Evolutionary conservation across 2,113 vertebrate species (phyloP), one percentile per base, ranked within the genome.

Genomic region (Cavia aperea): DNA sequence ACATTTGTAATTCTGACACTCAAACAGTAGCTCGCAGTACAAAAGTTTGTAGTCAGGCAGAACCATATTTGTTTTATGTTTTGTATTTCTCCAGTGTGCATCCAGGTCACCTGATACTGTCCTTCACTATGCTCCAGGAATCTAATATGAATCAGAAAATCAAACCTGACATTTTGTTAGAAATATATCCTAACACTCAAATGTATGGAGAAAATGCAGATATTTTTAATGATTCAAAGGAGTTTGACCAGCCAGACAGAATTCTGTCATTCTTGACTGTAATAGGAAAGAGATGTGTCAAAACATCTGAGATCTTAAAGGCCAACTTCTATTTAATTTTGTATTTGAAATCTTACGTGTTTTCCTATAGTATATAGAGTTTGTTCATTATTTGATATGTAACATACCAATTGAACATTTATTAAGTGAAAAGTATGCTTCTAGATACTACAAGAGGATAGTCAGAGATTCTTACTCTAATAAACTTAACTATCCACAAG

Each of bases 61-160:
- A 43, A 88, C 16, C 29, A 62, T 5, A 18, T 81, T 90, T 16
- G 49, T 93, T 91, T 70, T 85, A 39, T 86, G 29, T 24, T 85
- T 90, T 88, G 1, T 95, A 81, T 96, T 94, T 81, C 19, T 24
- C 62, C 31, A 68, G 94, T 95, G 43, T 79, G 0, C 7, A 7
- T 94, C n/a, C 4, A 31, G 54, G 87, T 90, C 46, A 19, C 26
- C 46, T 87, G 63, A 90, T 72, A 19, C 51, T 51, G 0, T 94
- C 90, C 79, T 87, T 81, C 78, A 94, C 66, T 90, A 2, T 39
- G 87, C 94, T 96, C 68, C 0, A 7, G 82, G 70, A 96, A 94
- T 85, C 79, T 81, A 94, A 46, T 79, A 66, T 46, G 39, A 91
- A 66, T 85, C 65, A 85, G 21, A 95, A 93, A 92, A 75, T 15